A percentile compares a stretch with the other conserved stretches of the same genome.
These are phyloP conservation scores for Bradynema listronoti DNA, from an alignment of 1,140 invertebrate genomes.

Conservation along the genomic window DNA sequence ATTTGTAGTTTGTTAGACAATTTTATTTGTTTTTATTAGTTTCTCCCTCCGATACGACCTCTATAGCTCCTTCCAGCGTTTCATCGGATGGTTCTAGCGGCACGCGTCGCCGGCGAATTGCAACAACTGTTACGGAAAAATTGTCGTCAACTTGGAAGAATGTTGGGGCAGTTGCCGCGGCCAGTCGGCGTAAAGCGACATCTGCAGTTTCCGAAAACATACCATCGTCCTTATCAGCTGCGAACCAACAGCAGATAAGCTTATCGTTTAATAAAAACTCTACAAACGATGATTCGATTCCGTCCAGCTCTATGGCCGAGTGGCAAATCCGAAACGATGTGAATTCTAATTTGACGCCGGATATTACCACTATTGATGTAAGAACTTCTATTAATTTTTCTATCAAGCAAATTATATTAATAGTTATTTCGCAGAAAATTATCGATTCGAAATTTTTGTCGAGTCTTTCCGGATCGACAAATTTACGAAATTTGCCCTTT, in stretches of 20 bases:
- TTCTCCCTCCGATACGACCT: neutral
- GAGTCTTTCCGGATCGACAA: slow-evolving; percentile 16
- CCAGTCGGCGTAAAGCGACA: neutral
- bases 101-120: slow-evolving; percentile 30
- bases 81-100: no score
- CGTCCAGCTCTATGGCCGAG: neutral
- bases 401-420: neutral
- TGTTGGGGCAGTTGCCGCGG: slow-evolving; percentile 24
- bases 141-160: slow-evolving; percentile 18
- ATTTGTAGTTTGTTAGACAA: slow-evolving; percentile 2
- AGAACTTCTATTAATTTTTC: no score
- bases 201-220: slow-evolving; percentile 12
- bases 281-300: slow-evolving; percentile 1
- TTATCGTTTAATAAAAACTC: slow-evolving; percentile 13
- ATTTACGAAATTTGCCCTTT: slow-evolving; percentile 54
- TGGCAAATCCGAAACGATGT: neutral
- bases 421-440: neutral
- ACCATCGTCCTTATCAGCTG: no score
- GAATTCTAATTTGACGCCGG: neutral
- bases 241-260: neutral
- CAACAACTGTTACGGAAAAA: slow-evolving; percentile 41
- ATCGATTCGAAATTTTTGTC: neutral
- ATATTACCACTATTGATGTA: no score
- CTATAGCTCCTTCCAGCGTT: slow-evolving; percentile 7
- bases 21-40: neutral